Evolutionary conservation across 2,113 vertebrate genomes (phyloP).

Genomic region (Siniperca knerii): DNA sequence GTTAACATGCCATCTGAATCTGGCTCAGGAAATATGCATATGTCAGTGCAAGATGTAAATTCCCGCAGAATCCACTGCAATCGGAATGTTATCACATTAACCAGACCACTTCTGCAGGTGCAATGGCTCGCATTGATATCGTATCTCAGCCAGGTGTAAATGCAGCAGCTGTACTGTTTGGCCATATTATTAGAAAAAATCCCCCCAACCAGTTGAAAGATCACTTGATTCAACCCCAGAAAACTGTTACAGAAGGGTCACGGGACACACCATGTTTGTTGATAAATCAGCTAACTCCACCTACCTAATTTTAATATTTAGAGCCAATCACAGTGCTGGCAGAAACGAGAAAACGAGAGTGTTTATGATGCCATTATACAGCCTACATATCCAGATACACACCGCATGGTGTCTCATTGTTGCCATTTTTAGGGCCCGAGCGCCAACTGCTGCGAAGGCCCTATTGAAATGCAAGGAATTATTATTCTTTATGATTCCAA

Average conservation of each 20-base stretch:
- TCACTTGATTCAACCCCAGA: not conserved
- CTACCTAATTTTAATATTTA: not conserved
- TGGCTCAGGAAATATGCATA: not conserved
- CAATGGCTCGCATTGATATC: not conserved
- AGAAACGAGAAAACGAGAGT: not conserved
- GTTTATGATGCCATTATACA: not conserved
- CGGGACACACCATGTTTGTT: too few species aligned
- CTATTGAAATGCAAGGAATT: too few species aligned
- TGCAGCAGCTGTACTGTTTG: not conserved
- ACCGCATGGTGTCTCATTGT: not conserved
- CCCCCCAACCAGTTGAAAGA: not conserved
- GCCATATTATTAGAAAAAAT: not conserved
- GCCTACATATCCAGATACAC: not conserved
- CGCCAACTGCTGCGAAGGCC: too few species aligned
- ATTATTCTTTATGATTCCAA: too few species aligned
- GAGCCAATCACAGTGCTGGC: not conserved
- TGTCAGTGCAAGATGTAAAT: not conserved
- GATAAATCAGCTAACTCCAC: too few species aligned
- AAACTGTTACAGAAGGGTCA: not conserved
- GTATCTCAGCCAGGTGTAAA: not conserved
- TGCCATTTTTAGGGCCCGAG: too few species aligned
- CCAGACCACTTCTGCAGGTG: not conserved
- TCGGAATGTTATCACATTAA: not conserved
- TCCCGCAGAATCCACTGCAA: not conserved
- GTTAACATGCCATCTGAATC: not conserved